Conservation (phyloP, 2,888 invertebrate species). For the Drosophila yooni region DNA sequence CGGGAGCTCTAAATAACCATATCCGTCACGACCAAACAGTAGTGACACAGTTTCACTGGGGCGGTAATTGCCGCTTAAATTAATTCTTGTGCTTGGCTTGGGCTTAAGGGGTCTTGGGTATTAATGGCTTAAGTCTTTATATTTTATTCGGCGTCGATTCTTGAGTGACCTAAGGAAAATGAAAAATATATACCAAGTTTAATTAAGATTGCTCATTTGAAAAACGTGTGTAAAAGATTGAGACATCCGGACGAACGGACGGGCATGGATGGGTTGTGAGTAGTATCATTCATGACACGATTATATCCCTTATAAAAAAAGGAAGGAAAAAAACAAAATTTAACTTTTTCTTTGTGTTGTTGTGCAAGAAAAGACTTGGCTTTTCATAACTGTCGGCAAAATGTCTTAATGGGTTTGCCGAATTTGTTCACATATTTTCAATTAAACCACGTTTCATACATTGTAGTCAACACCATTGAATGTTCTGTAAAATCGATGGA, state of each 20-base stretch:
- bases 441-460: neutral
- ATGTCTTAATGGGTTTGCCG: fast-evolving
- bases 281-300: neutral
- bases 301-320: neutral
- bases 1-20: neutral
- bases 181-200: too few species aligned
- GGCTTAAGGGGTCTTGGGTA: neutral
- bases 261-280: neutral
- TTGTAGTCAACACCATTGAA: neutral
- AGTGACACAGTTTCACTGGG: too few species aligned
- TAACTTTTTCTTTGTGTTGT: neutral
- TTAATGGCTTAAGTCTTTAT: neutral
- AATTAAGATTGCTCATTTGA: too few species aligned
- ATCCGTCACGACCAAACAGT: neutral
- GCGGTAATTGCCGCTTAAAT: too few species aligned
- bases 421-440: neutral
- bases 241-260: too few species aligned
- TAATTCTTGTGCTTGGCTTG: neutral
- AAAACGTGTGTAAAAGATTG: too few species aligned
- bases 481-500: too few species aligned
- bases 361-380: neutral
- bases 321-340: neutral
- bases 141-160: neutral
- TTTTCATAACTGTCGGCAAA: neutral
- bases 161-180: neutral